phyloP scores from a whole-genome alignment of 2,113 vertebrate genomes.

The Varanus komodoensis region DNA sequence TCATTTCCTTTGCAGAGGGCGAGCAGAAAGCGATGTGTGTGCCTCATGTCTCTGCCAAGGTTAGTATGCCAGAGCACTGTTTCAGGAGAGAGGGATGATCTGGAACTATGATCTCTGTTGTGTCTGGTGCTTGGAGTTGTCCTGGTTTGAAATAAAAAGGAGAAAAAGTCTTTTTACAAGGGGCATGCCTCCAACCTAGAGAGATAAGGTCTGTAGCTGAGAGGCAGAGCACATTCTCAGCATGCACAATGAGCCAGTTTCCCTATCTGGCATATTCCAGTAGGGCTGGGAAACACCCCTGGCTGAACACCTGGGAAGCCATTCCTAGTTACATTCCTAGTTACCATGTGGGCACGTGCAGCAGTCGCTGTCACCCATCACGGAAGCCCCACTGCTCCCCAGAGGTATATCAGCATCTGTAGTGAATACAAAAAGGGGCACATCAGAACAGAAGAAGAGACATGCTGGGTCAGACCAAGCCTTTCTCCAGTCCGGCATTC shows the following conservation, averaged over 20 bases:
- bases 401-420: no score
- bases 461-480: no score
- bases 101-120: neutral
- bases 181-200: neutral
- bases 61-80: neutral
- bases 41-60: neutral
- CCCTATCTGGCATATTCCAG: neutral
- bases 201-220: neutral
- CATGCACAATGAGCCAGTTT: neutral
- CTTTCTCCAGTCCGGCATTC: no score
- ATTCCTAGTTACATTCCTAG: neutral
- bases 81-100: neutral
- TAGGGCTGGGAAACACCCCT: neutral
- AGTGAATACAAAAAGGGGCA: no score
- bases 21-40: constrained; percentile 39
- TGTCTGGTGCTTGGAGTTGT: neutral
- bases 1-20: constrained; percentile 6
- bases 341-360: neutral
- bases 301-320: neutral
- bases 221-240: neutral
- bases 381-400: no score
- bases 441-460: no score
- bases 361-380: neutral
- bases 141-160: neutral
- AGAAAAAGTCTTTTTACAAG: neutral